Percentiles rank a stretch among this genome's conserved stretches.
These are phyloP conservation scores for Asbolus verrucosus DNA, from an alignment of 1,140 invertebrate species.

Conservation along the genomic window DNA sequence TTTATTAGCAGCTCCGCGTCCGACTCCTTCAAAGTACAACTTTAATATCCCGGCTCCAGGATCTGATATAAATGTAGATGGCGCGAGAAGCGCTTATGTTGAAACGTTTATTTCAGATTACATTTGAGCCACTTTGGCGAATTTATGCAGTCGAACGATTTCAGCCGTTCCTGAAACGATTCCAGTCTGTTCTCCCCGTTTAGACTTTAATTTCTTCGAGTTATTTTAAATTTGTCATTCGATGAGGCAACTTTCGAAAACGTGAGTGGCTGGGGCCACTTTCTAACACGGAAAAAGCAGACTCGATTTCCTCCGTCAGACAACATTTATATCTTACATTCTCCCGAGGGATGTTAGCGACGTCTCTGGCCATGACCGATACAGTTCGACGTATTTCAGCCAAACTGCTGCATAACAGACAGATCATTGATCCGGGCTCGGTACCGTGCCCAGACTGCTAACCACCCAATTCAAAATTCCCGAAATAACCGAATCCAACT, in stretches of 20 bases:
- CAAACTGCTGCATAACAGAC: background rate
- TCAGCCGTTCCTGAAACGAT: background rate
- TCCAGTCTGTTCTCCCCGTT: background rate
- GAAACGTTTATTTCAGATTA: constrained; percentile 10
- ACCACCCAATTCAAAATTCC: too few species aligned
- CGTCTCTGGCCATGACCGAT: background rate
- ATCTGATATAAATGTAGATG: constrained; percentile 13
- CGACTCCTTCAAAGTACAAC: background rate
- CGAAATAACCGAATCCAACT: too few species aligned
- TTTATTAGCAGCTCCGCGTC: too few species aligned
- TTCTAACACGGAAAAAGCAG: too few species aligned
- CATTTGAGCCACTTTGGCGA: constrained; percentile 4
- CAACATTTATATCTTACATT: background rate
- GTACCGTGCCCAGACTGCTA: too few species aligned
- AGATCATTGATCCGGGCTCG: constrained; percentile 7
- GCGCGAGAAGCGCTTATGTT: background rate
- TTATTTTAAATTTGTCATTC: constrained; percentile 1
- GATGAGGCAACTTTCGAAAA: too few species aligned
- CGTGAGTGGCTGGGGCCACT: too few species aligned
- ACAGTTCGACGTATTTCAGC: background rate
- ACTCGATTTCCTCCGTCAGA: background rate
- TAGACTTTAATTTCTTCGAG: constrained; percentile 13
- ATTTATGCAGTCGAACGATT: constrained; percentile 19
- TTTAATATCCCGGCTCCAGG: constrained; percentile 7
- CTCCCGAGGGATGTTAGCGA: background rate